These are phyloP conservation scores for Temnopleurus reevesii DNA, from an alignment of 53 echinoderm and acorn worm species.

Conservation along the genomic window DNA sequence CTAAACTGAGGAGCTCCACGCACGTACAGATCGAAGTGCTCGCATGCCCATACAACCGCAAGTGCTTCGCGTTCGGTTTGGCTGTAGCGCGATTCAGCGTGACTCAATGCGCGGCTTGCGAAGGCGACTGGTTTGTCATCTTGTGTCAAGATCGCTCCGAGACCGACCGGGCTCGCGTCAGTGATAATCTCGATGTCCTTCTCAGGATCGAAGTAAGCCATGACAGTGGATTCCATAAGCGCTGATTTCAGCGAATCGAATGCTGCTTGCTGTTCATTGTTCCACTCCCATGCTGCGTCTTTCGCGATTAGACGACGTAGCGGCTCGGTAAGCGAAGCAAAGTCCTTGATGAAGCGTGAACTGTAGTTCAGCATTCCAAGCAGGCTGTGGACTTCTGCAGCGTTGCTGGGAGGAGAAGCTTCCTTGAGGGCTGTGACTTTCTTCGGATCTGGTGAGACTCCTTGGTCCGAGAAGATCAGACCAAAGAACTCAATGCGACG, in stretches of 20 bases:
- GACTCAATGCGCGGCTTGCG: constrained; percentile 54
- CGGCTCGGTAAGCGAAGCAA: constrained; percentile 66
- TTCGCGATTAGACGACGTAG: constrained; percentile 53
- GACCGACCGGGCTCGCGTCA: constrained; percentile 73
- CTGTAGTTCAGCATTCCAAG: constrained; percentile 68
- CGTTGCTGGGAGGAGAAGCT: constrained; percentile 54
- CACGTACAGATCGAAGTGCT: constrained; percentile 55
- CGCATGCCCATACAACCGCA: constrained; percentile 50
- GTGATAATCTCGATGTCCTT: constrained; percentile 58
- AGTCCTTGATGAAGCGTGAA: constrained; percentile 56
- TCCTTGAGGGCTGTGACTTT: constrained; percentile 56
- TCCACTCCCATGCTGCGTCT: constrained; percentile 48
- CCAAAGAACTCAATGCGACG: constrained; percentile 66
- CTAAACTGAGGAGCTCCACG: constrained; percentile 43
- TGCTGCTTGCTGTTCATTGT: constrained; percentile 42
- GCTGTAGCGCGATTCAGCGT: constrained; percentile 57
- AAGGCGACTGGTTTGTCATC: constrained; percentile 30
- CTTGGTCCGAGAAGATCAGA: constrained; percentile 47
- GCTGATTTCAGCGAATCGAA: constrained; percentile 54
- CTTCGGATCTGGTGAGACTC: constrained; percentile 57
- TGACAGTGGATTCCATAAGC: too few relatives aligned
- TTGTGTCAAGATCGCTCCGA: constrained; percentile 71
- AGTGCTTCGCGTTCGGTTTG: constrained; percentile 62
- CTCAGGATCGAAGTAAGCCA: constrained; percentile 66
- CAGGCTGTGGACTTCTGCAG: constrained; percentile 65